Base-by-base conservation (phyloP, 2,797 vertebrate genomes). In the Graptemys geographica region DNA sequence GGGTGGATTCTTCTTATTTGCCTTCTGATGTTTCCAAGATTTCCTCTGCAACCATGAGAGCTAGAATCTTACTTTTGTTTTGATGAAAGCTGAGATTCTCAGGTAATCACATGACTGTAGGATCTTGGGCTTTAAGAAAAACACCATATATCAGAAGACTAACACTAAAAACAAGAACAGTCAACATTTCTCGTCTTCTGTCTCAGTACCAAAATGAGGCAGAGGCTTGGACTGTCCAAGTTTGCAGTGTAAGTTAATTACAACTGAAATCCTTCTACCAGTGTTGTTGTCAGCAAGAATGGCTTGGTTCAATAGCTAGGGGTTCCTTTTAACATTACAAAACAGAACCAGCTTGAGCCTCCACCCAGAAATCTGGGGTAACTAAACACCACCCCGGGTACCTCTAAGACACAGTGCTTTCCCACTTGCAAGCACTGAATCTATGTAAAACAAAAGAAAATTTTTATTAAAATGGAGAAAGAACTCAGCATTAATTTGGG, bases 191-290 rank as follows among this genome's bases (percentile, higher is more conserved):
- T 47, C 13, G 25, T 59, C 15, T 15, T 86, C 86, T 59, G 37
- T 83, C 74, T 92, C 18, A 47, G 2, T 72, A 56, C 69, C 15
- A 10, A 92, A 88, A 15, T 15, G 87, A 86, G n/a, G 31, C 44
- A 83, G 3, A 4, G 1, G 52, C 23, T 78, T 49, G 74, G 74
- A 81, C 56, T 41, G n/a, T 49, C 59, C 8, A 74, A 57, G 49
- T 55, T 86, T 89, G 13, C 44, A 84, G 49, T 16, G 79, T 89
- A 86, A 92, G 74, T 84, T 57, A 88, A 81, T 95, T 74, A 72
- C 25, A 88, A 52, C 65, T 37, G 9, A 11, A 69, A n/a, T 65
- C 62, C 62, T n/a, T 65, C 62, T 19, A 19, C n/a, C 65, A 69
- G 5, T 72, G 19, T 11, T 41, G 37, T 5, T 37, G 37, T 25